Conservation (phyloP, 2,113 vertebrate species). For the Loxodonta africana region DNA sequence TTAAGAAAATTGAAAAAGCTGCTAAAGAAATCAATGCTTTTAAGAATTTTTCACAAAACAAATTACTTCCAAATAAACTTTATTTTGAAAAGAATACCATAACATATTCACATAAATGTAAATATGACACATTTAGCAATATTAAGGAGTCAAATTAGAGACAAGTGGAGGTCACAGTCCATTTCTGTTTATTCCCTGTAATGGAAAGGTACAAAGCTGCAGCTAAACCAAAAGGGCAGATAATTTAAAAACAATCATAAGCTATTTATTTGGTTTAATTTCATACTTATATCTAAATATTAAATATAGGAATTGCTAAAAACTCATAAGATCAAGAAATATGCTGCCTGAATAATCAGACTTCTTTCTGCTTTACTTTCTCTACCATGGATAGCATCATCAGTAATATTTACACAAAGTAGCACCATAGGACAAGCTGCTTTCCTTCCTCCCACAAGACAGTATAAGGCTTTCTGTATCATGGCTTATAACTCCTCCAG, state of each 20-base stretch:
- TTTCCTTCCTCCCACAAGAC: not conserved
- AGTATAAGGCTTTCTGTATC: not conserved
- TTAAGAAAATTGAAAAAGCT: constrained; percentile 46
- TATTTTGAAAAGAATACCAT: constrained; percentile 61
- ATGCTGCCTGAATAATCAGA: not conserved
- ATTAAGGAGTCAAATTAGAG: not conserved
- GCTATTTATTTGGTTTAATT: not conserved
- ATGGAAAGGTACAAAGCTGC: not conserved
- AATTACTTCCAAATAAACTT: constrained; percentile 56
- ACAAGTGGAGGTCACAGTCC: constrained; percentile 4
- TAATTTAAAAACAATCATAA: not conserved
- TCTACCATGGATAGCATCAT: not conserved
- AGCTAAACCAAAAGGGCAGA: not conserved
- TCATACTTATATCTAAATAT: not conserved
- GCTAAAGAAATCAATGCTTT: not conserved
- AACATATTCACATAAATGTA: constrained; percentile 20
- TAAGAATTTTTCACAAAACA: constrained; percentile 33
- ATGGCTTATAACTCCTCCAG: not conserved
- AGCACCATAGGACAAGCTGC: not conserved
- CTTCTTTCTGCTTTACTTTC: not conserved
- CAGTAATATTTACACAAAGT: not conserved
- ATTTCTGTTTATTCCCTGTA: not conserved
- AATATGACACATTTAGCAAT: constrained; percentile 10
- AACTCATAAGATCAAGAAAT: constrained; percentile 17
- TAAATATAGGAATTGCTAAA: not conserved